phyloP scores from a whole-genome alignment of 1,140 invertebrate genomes.

The Periplaneta americana region DNA sequence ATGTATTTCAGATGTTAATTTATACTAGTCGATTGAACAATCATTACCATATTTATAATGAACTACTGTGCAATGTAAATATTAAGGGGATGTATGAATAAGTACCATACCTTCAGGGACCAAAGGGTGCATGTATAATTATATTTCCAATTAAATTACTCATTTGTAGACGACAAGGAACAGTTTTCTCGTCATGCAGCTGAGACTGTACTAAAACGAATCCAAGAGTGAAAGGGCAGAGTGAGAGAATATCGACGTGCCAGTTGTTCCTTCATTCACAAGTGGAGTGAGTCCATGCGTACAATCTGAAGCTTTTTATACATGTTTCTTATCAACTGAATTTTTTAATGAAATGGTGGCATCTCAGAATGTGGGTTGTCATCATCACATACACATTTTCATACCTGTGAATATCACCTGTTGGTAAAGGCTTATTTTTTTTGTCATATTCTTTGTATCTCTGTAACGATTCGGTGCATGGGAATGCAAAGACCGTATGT shows the following conservation, averaged over 20 bases:
- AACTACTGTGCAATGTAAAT: neutral
- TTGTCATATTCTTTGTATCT: neutral
- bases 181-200: neutral
- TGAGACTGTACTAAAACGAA: neutral
- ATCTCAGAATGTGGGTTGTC: neutral
- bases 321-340: constrained; percentile 1
- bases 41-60: constrained; percentile 6
- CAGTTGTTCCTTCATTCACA: neutral
- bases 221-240: too few relatives aligned
- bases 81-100: neutral
- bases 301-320: constrained; percentile 9
- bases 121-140: constrained; percentile 11
- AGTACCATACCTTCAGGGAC: constrained; percentile 13
- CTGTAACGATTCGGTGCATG: neutral
- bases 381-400: neutral
- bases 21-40: constrained; percentile 2
- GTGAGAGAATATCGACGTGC: neutral
- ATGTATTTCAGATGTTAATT: neutral
- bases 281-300: neutral
- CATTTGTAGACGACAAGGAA: neutral
- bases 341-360: neutral
- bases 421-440: neutral
- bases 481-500: neutral
- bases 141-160: neutral
- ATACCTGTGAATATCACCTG: neutral